phyloP scores from a whole-genome alignment of 2,797 vertebrate species.

The Phrynocephalus vlangalii region DNA sequence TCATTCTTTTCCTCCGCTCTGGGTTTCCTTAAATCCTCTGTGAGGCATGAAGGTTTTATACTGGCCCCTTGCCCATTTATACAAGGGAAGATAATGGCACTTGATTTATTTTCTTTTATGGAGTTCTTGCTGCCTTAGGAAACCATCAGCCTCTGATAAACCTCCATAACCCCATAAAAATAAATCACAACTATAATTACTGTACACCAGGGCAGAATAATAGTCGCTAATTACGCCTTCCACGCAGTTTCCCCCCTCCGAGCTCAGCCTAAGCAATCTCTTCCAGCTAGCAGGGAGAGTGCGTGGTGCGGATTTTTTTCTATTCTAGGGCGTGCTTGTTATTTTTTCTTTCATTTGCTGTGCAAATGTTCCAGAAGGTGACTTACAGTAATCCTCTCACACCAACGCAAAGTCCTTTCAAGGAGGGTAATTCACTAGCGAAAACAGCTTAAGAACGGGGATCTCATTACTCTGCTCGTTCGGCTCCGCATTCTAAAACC shows the following conservation, averaged over 20 bases:
- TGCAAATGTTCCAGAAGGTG: conserved; percentile 36
- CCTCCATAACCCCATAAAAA: conserved; percentile 51
- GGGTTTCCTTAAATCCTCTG: conserved; percentile 32
- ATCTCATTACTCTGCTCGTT: neutral
- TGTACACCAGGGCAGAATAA: neutral
- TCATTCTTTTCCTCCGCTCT: conserved; percentile 51
- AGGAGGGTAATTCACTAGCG: neutral
- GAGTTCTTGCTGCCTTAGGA: conserved; percentile 21
- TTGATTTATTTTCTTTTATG: conserved; percentile 48
- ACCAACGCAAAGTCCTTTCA: neutral
- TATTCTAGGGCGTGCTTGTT: neutral
- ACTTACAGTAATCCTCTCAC: conserved; percentile 2
- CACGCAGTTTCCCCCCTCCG: neutral
- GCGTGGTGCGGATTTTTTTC: neutral
- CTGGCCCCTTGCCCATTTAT: conserved; percentile 26
- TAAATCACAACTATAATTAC: conserved; percentile 40
- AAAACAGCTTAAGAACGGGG: neutral
- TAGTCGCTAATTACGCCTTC: conserved; percentile 17
- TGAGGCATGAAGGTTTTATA: conserved; percentile 26
- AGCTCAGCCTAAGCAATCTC: neutral
- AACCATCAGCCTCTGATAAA: conserved; percentile 16
- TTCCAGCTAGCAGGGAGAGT: conserved; percentile 7
- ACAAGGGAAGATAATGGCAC: neutral
- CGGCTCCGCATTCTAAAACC: neutral
- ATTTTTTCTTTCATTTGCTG: conserved; percentile 24